These are phyloP conservation scores for Hypotaenidia philippensis DNA, from an alignment of 2,797 vertebrate genomes.

Conservation along the genomic window DNA sequence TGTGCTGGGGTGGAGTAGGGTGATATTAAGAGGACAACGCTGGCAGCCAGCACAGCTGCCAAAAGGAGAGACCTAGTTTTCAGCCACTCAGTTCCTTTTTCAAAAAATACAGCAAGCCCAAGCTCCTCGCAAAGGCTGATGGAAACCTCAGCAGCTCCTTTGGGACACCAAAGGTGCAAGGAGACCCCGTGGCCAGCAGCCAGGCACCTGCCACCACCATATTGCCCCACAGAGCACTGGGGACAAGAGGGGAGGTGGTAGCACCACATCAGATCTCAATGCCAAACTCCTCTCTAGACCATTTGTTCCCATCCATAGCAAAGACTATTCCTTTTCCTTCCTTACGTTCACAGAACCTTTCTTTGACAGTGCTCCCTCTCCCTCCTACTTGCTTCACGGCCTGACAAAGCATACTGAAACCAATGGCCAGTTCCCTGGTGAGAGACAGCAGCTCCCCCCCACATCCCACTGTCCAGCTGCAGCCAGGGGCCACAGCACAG, in stretches of 20 bases:
- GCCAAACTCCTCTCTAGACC: background rate
- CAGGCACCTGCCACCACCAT: rapidly evolving
- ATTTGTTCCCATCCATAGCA: background rate
- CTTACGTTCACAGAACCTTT: background rate
- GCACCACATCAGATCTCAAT: background rate
- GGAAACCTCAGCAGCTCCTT: background rate
- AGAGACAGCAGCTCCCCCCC: background rate
- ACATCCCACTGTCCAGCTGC: background rate
- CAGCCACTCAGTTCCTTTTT: background rate
- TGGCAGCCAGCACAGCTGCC: background rate
- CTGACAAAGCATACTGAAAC: background rate
- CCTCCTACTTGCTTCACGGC: background rate
- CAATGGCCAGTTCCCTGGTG: background rate
- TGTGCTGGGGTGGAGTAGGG: background rate
- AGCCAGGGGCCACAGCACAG: rapidly evolving
- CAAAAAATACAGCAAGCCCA: background rate
- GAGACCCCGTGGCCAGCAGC: background rate
- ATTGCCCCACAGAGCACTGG: background rate
- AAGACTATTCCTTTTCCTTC: background rate
- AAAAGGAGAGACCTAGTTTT: background rate
- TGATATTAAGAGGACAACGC: background rate
- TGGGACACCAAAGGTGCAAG: background rate
- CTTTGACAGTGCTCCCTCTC: background rate
- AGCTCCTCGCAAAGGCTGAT: background rate
- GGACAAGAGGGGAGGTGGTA: background rate